Conservation (phyloP, 1,140 invertebrate species). For the Mycetomoellerius zeteki region DNA sequence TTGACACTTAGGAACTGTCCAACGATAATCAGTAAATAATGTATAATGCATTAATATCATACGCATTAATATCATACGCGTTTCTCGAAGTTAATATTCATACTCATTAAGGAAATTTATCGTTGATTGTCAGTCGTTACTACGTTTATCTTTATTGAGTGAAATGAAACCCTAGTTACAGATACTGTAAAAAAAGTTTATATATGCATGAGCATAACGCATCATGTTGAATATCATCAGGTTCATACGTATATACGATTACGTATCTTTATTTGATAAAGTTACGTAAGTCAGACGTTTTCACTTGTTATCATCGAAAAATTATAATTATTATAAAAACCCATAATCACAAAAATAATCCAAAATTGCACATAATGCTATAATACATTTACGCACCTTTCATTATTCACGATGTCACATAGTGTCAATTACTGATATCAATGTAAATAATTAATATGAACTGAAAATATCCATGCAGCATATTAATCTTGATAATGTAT, state of each 20-base stretch:
- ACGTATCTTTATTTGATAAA: background rate
- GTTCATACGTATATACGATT: background rate
- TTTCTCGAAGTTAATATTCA: conserved; percentile 13
- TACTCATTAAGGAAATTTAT: background rate
- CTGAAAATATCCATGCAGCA: background rate
- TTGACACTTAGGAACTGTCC: background rate
- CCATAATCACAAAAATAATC: background rate
- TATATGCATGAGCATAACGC: background rate
- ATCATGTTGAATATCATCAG: conserved; percentile 10
- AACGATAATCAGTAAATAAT: conserved; percentile 12
- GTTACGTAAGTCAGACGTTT: too few species aligned
- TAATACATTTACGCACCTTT: background rate
- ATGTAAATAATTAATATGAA: background rate
- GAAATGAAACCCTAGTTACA: conserved; percentile 12
- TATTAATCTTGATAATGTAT: background rate
- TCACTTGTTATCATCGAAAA: background rate
- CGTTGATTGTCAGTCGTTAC: background rate
- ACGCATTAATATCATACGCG: too few species aligned
- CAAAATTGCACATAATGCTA: background rate
- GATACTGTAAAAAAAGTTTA: conserved; percentile 4
- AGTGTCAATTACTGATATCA: too few species aligned
- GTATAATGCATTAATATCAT: background rate
- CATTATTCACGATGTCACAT: background rate
- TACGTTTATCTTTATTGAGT: background rate
- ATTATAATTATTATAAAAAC: background rate